Conservation (phyloP, 2,888 invertebrate genomes). For the Sphaeridia pumilis region DNA sequence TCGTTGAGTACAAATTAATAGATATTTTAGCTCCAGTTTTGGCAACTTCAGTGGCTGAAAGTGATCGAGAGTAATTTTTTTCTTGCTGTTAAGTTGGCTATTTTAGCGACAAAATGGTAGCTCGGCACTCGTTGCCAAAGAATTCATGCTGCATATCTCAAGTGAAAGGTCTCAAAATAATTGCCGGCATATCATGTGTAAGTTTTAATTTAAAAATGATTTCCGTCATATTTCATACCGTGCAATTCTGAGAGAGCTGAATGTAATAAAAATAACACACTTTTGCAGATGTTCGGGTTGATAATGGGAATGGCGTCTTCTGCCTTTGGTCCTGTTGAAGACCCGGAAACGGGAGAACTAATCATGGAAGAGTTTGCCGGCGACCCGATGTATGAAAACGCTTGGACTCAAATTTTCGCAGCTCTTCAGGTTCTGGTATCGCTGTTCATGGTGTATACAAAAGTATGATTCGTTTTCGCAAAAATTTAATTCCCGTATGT, state of each 20-base stretch:
- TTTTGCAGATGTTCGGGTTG: slow-evolving; percentile 12
- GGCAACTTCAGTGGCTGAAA: no score
- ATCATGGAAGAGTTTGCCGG: slow-evolving; percentile 12
- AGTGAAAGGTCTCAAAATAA: slow-evolving; percentile 14
- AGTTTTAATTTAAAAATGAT: slow-evolving; percentile 1
- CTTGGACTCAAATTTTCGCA: slow-evolving; percentile 15
- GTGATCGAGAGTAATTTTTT: no score
- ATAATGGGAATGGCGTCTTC: slow-evolving; percentile 11
- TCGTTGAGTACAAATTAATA: no score
- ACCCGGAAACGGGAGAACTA: slow-evolving; percentile 9
- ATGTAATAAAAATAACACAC: not conserved
- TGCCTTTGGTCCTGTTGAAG: slow-evolving; percentile 12
- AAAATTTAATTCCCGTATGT: not conserved
- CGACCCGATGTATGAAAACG: slow-evolving; percentile 15
- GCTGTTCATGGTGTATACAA: slow-evolving; percentile 14
- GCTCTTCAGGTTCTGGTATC: slow-evolving; percentile 13
- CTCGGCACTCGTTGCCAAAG: slow-evolving; percentile 7
- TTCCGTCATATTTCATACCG: no score
- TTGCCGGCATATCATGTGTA: slow-evolving; percentile 13
- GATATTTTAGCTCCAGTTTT: no score
- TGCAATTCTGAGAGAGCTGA: no score
- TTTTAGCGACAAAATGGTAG: slow-evolving; percentile 7
- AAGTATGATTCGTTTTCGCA: slow-evolving; percentile 1
- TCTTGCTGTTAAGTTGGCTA: no score
- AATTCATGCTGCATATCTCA: slow-evolving; percentile 16